Conservation (phyloP, 2,888 invertebrate genomes). For the Imbricaverruca yamaguchii region DNA sequence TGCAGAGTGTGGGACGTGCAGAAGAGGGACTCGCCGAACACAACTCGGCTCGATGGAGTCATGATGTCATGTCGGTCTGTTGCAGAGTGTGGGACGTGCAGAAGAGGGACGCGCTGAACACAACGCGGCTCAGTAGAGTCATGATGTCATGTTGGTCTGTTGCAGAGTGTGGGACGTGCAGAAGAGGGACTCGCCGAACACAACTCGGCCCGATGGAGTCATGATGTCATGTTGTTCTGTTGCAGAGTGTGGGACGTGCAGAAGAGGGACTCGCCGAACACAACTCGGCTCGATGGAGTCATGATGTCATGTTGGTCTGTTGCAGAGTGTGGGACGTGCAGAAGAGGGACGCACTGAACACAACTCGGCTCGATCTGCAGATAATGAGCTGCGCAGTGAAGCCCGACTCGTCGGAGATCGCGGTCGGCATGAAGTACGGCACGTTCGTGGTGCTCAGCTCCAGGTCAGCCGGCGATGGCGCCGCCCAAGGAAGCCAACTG, state of each 20-base stretch:
- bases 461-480: conserved; percentile 28
- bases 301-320: too few relatives aligned
- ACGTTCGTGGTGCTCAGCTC: conserved; percentile 29
- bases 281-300: too few relatives aligned
- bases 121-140: too few relatives aligned
- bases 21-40: conserved; percentile 38
- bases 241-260: too few relatives aligned
- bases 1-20: conserved; percentile 41
- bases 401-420: conserved; percentile 42
- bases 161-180: conserved; percentile 41
- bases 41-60: conserved; percentile 38
- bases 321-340: conserved; percentile 41
- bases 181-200: conserved; percentile 38
- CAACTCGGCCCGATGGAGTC: conserved; percentile 38
- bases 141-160: too few relatives aligned
- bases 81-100: too few relatives aligned
- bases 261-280: too few relatives aligned
- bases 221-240: too few relatives aligned
- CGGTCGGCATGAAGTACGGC: conserved; percentile 44
- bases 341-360: conserved; percentile 38
- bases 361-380: conserved; percentile 39
- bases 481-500: too few relatives aligned
- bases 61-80: too few relatives aligned
- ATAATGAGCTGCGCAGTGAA: conserved; percentile 41
- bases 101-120: too few relatives aligned